Evolutionary conservation across 23 tunicate genomes (phyloP).

Genomic region (Trididemnum miniatum): DNA sequence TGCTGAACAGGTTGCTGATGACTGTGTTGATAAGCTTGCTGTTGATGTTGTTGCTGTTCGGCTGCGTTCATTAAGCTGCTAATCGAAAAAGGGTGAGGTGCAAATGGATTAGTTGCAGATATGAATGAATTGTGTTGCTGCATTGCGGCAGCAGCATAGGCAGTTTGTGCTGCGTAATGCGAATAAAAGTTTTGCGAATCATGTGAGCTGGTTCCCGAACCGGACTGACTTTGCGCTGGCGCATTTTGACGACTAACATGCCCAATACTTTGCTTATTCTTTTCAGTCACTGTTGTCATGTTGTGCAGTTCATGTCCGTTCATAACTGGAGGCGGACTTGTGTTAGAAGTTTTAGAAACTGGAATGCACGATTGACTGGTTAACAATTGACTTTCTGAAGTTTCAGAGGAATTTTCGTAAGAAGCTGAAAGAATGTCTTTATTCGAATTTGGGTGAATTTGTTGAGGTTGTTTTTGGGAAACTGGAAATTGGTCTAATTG

Average conservation of each 20-base stretch:
- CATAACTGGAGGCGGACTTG: slow-evolving; percentile 27
- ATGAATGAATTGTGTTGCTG: slow-evolving; percentile 76
- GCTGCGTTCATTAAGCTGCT: slow-evolving; percentile 82
- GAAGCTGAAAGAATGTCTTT: background rate
- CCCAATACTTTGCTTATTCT: slow-evolving; percentile 10
- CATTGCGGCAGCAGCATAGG: slow-evolving; percentile 69
- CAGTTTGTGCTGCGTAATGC: slow-evolving; percentile 57
- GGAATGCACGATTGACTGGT: background rate
- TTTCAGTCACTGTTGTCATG: slow-evolving; percentile 42
- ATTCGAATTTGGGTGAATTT: background rate
- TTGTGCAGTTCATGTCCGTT: slow-evolving; percentile 26
- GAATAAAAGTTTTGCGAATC: slow-evolving; percentile 47
- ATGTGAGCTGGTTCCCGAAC: slow-evolving; percentile 16
- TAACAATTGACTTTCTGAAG: background rate
- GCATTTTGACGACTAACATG: slow-evolving; percentile 1
- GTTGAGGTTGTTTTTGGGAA: background rate
- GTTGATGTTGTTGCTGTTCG: slow-evolving; percentile 64
- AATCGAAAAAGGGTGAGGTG: slow-evolving; percentile 89
- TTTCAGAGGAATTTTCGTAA: background rate
- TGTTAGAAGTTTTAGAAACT: background rate
- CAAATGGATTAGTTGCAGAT: slow-evolving; percentile 63
- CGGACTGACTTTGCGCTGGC: slow-evolving; percentile 31
- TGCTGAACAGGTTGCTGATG: slow-evolving; percentile 38
- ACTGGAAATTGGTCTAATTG: slow-evolving; percentile 9
- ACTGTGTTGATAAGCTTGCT: slow-evolving; percentile 17